phyloP scores from a whole-genome alignment of 2,797 vertebrate genomes.

The Hippocampus kuda region DNA sequence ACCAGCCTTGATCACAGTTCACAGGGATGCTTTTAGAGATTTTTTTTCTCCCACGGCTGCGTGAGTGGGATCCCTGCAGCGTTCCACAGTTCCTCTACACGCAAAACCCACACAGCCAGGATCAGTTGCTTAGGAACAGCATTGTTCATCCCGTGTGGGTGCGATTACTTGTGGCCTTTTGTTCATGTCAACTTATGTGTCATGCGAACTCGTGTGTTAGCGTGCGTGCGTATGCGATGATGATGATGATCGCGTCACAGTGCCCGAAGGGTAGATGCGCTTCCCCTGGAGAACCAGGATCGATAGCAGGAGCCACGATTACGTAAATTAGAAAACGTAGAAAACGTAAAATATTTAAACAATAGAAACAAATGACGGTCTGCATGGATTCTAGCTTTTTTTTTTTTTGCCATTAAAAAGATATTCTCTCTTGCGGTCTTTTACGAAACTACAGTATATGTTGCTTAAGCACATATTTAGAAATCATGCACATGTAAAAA shows the following conservation, averaged over 20 bases:
- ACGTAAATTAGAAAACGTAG: background rate
- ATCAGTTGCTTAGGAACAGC: slow-evolving; percentile 57
- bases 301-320: background rate
- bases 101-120: slow-evolving; percentile 30
- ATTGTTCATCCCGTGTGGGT: slow-evolving; percentile 48
- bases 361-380: background rate
- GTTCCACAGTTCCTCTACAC: slow-evolving; percentile 18
- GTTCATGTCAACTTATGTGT: slow-evolving; percentile 3
- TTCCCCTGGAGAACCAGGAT: slow-evolving; percentile 8
- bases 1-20: background rate
- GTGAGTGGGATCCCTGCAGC: background rate
- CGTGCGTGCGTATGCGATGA: background rate
- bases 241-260: background rate
- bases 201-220: background rate
- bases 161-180: slow-evolving; percentile 32
- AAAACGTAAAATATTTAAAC: background rate
- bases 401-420: no score
- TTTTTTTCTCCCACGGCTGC: background rate
- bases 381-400: background rate
- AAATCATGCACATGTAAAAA: no score
- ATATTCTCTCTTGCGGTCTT: no score
- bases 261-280: slow-evolving; percentile 17
- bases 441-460: no score
- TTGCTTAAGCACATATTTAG: no score
- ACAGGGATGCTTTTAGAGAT: background rate